Conservation (phyloP, 1,140 invertebrate species). For the Muscidifurax raptorellus region DNA sequence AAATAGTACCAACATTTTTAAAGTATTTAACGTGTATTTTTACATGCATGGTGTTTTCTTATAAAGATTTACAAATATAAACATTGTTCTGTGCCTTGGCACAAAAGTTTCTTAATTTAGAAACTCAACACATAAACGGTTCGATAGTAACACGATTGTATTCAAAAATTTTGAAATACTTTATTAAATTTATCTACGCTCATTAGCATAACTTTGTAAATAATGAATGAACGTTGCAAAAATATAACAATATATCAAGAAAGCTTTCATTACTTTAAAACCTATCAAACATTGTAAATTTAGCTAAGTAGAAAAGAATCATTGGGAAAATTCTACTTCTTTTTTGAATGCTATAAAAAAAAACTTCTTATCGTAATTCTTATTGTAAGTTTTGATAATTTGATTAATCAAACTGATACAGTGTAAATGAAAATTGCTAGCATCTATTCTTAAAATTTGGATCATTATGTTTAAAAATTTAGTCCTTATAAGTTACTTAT, state of each 20-base stretch:
- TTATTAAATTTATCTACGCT: background rate
- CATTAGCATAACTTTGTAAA: background rate
- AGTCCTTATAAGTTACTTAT: background rate
- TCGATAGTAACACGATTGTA: slow-evolving; percentile 8
- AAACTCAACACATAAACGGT: background rate
- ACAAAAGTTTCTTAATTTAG: slow-evolving; percentile 5
- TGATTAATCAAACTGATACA: background rate
- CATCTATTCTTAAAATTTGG: no score
- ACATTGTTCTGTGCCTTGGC: slow-evolving; percentile 25
- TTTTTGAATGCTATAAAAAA: background rate
- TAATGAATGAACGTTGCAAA: background rate
- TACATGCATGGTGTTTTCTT: background rate
- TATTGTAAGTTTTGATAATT: background rate
- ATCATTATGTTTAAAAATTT: background rate
- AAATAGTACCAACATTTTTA: slow-evolving; percentile 15
- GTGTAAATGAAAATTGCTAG: no score
- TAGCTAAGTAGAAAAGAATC: slow-evolving; percentile 1
- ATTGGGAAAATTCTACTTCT: background rate
- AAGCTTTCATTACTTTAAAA: background rate
- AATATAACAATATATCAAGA: background rate
- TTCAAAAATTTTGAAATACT: background rate
- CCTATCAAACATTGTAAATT: background rate
- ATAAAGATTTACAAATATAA: slow-evolving; percentile 2
- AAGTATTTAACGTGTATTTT: slow-evolving; percentile 21
- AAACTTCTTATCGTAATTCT: background rate